Base-by-base conservation (phyloP, 1,140 invertebrate genomes). In the Drosophila malerkotliana region DNA sequence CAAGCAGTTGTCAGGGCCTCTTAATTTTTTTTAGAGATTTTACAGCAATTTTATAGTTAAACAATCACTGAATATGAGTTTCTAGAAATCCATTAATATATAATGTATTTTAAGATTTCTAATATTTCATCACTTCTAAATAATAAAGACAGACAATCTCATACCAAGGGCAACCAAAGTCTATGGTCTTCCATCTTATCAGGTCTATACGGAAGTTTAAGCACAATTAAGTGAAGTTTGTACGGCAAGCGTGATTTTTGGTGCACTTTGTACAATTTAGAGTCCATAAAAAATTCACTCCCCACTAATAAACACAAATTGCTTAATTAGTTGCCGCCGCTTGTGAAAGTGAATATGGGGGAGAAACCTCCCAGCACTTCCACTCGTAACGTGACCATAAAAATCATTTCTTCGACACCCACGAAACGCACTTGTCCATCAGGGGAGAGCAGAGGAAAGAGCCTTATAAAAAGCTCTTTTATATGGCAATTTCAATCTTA, bases 401-500 rank as follows among this genome's bases (percentile, higher is more conserved):
- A 83, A 83, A 84, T 79, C 66, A 64, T 58, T 74, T 49, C 4
- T 4, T 37, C 62, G 44, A 48, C 53, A 37, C 52, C 34, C 55
- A 44, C 62, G 9, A 52, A 34, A 32, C 47, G 12, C 52, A 63
- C 58, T 48, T 44, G 39, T 14, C 6, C 63, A 53, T 32, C 59
- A 30, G 45, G 34, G 26, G 59, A 15, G 49, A 37, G 10, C 12
- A 4, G 34, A 37, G 10, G 48, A 28, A 7, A 5, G 26, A 28
- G 60, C 56, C 58, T 63, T 75, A 71, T 79, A 75, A 75, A 79
- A 75, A 69, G 41, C 54, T 66, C 53, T 49, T 48, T 28, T 57
- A 62, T 47, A n/a, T 30, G 59, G 48, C 69, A 39, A 69, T 66
- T 60, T 60, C 68, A 81, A 82, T 87, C 82, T 81, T 87, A 85